Evolutionary conservation across 2,113 vertebrate species (phyloP).

Genomic region (Centropus unirufus): DNA sequence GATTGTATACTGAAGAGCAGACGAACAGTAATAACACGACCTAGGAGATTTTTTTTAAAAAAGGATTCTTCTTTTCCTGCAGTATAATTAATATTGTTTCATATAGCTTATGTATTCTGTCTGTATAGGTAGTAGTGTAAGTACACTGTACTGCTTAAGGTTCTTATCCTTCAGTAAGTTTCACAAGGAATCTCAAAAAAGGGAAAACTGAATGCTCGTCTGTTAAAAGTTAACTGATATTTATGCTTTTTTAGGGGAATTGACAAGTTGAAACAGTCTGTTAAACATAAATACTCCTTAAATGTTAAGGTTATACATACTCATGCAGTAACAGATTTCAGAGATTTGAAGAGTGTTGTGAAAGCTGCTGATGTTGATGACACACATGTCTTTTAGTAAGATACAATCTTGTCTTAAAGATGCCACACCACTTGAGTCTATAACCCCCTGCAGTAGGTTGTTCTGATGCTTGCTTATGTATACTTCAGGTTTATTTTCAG

Average conservation of each 20-base stretch:
- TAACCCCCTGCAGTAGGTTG: fast-evolving
- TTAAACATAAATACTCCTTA: neutral
- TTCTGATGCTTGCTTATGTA: neutral
- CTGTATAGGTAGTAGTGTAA: neutral
- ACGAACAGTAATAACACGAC: neutral
- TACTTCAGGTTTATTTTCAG: neutral
- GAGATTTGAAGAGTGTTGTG: neutral
- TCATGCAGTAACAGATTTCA: neutral
- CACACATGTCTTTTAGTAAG: neutral
- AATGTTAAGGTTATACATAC: neutral
- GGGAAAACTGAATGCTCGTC: neutral
- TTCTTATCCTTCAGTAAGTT: neutral
- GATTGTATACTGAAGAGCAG: neutral
- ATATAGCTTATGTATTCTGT: neutral
- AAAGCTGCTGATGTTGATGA: neutral
- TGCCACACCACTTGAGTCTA: neutral
- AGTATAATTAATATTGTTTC: neutral
- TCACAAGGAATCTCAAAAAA: neutral
- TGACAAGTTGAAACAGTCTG: neutral
- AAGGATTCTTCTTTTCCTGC: neutral
- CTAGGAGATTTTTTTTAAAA: neutral
- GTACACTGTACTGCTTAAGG: neutral
- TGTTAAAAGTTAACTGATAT: neutral
- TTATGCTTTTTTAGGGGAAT: neutral
- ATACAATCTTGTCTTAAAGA: neutral